Percentiles rank a stretch among this genome's conserved stretches.
These are phyloP conservation scores for Podarcis lilfordi DNA, from an alignment of 2,797 vertebrate species.

Conservation along the genomic window DNA sequence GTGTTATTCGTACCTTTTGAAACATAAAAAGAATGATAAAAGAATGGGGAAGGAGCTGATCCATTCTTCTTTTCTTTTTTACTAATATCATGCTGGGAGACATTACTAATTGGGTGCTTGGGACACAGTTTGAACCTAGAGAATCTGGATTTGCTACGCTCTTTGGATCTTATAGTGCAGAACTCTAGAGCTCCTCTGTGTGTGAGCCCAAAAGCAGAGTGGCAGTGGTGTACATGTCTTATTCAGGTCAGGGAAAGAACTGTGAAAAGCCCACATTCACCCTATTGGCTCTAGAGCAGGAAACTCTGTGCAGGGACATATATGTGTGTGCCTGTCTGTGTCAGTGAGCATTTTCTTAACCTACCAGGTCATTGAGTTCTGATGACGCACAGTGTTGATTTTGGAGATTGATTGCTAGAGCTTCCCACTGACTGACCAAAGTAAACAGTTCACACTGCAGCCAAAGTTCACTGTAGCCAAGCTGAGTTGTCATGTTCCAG, in stretches of 20 bases:
- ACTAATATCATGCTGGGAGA: too few species aligned
- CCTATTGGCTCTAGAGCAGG: background rate
- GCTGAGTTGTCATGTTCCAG: conserved; percentile 62
- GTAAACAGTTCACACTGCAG: conserved; percentile 55
- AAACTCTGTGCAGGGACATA: background rate
- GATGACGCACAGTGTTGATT: conserved; percentile 54
- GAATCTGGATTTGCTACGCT: background rate
- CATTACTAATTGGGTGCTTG: too few species aligned
- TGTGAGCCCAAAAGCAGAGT: background rate
- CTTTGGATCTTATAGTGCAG: background rate
- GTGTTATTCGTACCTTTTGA: too few species aligned
- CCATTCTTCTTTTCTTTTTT: too few species aligned
- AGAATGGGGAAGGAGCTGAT: too few species aligned
- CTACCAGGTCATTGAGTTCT: conserved; percentile 42
- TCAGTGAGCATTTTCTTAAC: conserved; percentile 31
- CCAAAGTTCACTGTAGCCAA: conserved; percentile 63
- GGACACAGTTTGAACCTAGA: too few species aligned
- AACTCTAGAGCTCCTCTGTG: background rate
- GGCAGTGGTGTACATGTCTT: background rate
- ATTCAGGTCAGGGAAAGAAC: background rate
- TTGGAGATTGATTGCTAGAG: conserved; percentile 46
- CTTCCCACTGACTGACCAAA: background rate
- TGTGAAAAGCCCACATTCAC: background rate
- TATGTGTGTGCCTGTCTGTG: background rate
- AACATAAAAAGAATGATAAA: too few species aligned